Evolutionary conservation across 2,888 invertebrate genomes (phyloP).

Genomic region (Bugula neritina): DNA sequence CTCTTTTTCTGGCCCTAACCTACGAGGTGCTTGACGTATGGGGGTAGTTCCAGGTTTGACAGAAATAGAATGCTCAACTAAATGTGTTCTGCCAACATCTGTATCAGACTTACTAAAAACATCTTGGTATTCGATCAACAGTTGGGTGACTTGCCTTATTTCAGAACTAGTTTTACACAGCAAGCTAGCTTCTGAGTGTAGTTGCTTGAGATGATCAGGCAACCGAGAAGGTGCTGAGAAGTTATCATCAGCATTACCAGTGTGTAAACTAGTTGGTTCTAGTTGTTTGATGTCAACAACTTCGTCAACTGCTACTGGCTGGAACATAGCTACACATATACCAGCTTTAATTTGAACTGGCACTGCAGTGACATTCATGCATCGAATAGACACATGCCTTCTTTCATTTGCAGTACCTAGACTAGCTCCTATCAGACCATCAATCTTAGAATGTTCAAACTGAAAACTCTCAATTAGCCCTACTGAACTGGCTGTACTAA

Average conservation of each 20-base stretch:
- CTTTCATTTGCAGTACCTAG: background rate
- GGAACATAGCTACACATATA: background rate
- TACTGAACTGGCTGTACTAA: background rate
- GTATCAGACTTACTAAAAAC: background rate
- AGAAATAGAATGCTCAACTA: slow-evolving; percentile 30
- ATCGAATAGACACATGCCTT: background rate
- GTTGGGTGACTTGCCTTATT: background rate
- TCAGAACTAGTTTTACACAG: background rate
- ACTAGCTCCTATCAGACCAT: background rate
- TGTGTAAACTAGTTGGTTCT: background rate
- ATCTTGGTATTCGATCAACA: background rate
- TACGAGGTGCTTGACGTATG: slow-evolving; percentile 28
- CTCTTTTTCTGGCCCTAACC: slow-evolving; percentile 29
- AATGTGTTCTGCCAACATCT: slow-evolving; percentile 29
- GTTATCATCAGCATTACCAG: background rate
- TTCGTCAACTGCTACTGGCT: background rate
- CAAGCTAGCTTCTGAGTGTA: background rate
- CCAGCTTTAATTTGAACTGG: background rate
- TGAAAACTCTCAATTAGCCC: background rate
- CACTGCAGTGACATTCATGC: background rate
- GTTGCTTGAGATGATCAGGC: background rate
- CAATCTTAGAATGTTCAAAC: too few relatives aligned
- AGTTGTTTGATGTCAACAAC: background rate
- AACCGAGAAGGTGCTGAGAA: background rate
- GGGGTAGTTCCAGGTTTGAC: slow-evolving; percentile 28